phyloP scores from a whole-genome alignment of 2,113 vertebrate species.

The Actinemys pallida region DNA sequence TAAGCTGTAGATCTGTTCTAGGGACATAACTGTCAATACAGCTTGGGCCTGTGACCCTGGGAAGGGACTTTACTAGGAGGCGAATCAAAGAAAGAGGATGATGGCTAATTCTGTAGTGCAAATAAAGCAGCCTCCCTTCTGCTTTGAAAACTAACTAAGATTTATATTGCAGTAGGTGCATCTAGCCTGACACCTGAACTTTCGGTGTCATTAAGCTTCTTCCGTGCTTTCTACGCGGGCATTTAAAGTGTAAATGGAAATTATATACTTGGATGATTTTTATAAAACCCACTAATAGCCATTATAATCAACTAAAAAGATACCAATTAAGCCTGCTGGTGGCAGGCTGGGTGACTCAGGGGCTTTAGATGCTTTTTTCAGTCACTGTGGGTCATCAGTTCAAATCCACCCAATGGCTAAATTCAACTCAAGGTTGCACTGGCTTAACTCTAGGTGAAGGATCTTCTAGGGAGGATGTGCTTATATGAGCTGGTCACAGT shows the following conservation, averaged over 20 bases:
- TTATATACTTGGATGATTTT: not conserved
- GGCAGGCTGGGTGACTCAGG: not conserved
- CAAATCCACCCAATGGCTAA: not conserved
- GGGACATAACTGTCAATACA: not conserved
- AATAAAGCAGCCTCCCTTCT: not conserved
- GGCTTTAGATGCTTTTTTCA: not conserved
- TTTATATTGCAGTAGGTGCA: not conserved
- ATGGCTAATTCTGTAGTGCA: not conserved
- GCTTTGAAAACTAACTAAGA: not conserved
- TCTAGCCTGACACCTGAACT: not conserved
- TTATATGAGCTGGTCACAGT: not conserved
- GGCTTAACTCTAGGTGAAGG: not conserved
- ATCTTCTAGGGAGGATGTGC: not conserved
- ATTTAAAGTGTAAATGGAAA: slow-evolving; percentile 20
- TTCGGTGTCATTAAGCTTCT: not conserved
- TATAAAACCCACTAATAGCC: not conserved
- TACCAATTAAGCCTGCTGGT: not conserved
- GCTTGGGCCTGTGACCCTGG: not conserved
- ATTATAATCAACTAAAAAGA: not conserved
- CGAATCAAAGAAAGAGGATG: not conserved
- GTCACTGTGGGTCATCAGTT: not conserved
- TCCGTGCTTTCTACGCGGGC: not conserved
- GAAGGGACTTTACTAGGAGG: not conserved
- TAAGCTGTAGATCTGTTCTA: not conserved
- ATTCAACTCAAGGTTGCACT: not conserved